Evolutionary conservation across 1,140 invertebrate genomes (phyloP), one percentile per base, ranked within the genome.

Genomic region (Brachionus calyciflorus): DNA sequence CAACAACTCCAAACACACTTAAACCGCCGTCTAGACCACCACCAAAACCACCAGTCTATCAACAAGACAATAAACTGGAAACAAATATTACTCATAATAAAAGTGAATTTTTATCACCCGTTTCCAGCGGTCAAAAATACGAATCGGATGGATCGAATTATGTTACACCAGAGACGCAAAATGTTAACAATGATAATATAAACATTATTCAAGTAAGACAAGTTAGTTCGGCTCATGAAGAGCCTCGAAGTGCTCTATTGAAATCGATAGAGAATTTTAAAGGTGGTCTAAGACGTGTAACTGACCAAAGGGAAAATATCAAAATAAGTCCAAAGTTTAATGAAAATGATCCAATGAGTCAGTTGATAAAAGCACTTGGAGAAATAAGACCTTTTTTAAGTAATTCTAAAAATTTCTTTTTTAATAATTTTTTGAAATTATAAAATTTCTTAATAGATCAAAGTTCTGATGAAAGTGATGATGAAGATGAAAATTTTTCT

Each of bases 191-290:
- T 55, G 19, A 19, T 0, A 41, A 73, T 33, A 6, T 33, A 14
- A 57, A 17, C 24, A 40, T 26, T 51, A 51, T 33, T 41, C 17
- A 53, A 40, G 33, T 46, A 30, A 51, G 37, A 37, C 49, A 73
- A 65, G 24, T 37, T 14, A 65, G 37, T 28, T 65, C 60, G 24
- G 60, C 40, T 24, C 17, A 65, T 12, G 40, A 10, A 7, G 60
- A 65, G 12, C 28, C 41, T 26, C 41, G 60, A 44, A 65, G n/a
- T n/a, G 69, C 14, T 17, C 21, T 73, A n/a, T 28, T 73, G 2
- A 73, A 51, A 41, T 73, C 69, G 2, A 73, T 73, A 10, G 69
- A 73, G 30, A 51, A 49, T 7, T 49, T 55, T 28, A 73, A 73
- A 73, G 69, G 69, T 51, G 33, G 46, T 19, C 24, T 73, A 37